Evolutionary conservation across 2,113 vertebrate genomes (phyloP).

Genomic region (Castor canadensis): DNA sequence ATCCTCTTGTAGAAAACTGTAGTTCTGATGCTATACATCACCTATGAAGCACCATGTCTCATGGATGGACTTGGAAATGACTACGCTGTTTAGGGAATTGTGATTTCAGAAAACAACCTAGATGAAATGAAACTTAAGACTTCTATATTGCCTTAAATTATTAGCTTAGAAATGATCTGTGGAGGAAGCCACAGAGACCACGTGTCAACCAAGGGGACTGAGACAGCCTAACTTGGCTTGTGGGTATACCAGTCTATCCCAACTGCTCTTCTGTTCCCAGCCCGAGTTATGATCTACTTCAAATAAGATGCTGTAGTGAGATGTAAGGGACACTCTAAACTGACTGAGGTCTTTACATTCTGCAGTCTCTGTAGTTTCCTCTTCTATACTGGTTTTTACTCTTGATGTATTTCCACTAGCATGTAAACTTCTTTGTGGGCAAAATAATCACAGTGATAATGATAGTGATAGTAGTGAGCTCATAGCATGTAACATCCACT

Average conservation of each 20-base stretch:
- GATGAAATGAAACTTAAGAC: neutral
- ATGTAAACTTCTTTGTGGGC: neutral
- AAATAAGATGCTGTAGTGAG: neutral
- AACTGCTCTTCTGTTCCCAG: neutral
- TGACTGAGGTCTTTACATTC: neutral
- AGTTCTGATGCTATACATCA: neutral
- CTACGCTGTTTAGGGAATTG: neutral
- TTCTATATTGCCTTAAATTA: constrained; percentile 9
- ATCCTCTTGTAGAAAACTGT: neutral
- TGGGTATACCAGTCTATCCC: neutral
- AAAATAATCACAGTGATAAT: neutral
- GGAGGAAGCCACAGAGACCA: neutral
- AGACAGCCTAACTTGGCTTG: neutral
- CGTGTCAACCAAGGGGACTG: neutral
- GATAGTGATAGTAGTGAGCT: neutral
- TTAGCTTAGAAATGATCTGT: neutral
- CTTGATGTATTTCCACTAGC: neutral
- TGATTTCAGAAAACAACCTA: neutral
- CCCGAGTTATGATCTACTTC: neutral
- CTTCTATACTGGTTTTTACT: neutral
- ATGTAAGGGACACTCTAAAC: neutral
- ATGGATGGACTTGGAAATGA: neutral
- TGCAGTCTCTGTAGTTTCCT: neutral
- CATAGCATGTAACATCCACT: neutral
- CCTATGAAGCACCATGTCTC: neutral